Conservation (phyloP, 2,113 vertebrate genomes). For the Clarias magur region DNA sequence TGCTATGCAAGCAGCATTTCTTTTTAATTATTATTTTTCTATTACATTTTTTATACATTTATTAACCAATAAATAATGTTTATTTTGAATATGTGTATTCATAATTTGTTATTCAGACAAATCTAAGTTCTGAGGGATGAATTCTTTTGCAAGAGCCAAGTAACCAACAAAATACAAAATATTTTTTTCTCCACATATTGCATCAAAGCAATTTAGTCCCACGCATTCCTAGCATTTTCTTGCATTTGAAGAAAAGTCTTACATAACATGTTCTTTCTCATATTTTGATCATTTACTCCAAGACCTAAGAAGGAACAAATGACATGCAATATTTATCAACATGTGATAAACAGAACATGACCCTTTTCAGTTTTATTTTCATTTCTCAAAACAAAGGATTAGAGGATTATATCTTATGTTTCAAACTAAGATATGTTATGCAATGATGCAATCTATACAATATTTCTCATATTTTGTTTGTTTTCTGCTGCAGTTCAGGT, state of each 20-base stretch:
- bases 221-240: background rate
- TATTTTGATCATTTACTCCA: background rate
- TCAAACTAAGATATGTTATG: background rate
- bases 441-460: no score
- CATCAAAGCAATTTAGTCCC: background rate
- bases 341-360: background rate
- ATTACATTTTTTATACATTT: background rate
- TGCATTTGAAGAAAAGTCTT: background rate
- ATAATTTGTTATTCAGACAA: background rate
- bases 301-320: background rate
- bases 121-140: background rate
- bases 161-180: background rate
- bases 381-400: background rate
- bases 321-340: background rate
- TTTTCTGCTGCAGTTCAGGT: constrained; percentile 39
- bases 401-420: background rate
- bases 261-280: background rate
- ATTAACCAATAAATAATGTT: background rate
- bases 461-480: constrained; percentile 1
- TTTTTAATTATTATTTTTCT: background rate
- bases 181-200: background rate
- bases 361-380: background rate
- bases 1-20: background rate
- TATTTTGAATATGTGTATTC: background rate
- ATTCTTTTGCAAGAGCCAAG: background rate